Evolutionary conservation across 37 sponge, comb jelly and placozoan species (phyloP).

Genomic region (Chondrosia reniformis): DNA sequence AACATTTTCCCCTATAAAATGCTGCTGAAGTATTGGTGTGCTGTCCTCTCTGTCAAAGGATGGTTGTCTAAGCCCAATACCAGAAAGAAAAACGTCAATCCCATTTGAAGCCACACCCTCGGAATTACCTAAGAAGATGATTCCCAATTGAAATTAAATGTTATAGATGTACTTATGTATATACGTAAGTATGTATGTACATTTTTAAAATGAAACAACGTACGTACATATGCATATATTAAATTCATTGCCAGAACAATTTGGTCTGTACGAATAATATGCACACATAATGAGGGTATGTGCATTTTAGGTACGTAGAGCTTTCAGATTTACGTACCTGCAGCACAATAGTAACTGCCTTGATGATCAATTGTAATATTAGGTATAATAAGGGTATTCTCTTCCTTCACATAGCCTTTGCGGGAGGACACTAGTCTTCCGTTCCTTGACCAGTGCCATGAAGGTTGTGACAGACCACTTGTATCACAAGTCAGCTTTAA

Average conservation of each 20-base stretch:
- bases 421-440: constrained; percentile 6
- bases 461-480: constrained; percentile 39
- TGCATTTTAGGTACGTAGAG: too few species aligned
- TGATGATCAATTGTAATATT: constrained; percentile 13
- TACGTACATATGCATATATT: too few species aligned
- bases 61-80: neutral
- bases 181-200: too few species aligned
- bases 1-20: constrained; percentile 10
- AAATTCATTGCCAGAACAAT: too few species aligned
- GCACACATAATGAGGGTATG: too few species aligned
- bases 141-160: too few species aligned
- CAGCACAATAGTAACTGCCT: constrained; percentile 49
- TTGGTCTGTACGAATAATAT: too few species aligned
- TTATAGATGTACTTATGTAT: too few species aligned
- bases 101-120: constrained; percentile 26
- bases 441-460: constrained; percentile 31
- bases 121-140: constrained; percentile 24
- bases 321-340: too few species aligned
- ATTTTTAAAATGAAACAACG: too few species aligned
- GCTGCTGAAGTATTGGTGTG: neutral
- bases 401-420: neutral
- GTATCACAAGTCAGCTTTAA: constrained; percentile 26
- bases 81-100: constrained; percentile 23
- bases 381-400: constrained; percentile 16
- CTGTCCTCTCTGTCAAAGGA: neutral